Percentiles rank a stretch among this genome's conserved stretches.
These are phyloP conservation scores for Hippasteria phrygiana DNA, from an alignment of 53 echinoderm and acorn worm species.

Conservation along the genomic window DNA sequence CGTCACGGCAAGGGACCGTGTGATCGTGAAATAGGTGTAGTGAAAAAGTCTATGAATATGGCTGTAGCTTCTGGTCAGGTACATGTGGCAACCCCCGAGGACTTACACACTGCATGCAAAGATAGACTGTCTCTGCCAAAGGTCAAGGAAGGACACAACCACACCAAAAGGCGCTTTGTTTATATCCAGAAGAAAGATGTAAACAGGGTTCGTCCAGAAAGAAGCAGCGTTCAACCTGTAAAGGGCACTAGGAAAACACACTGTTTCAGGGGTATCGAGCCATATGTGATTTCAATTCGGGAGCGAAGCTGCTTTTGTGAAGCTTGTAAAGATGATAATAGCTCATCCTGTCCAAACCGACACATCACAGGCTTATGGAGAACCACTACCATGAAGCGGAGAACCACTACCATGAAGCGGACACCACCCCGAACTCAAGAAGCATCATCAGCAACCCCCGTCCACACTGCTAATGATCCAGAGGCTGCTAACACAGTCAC, in stretches of 20 bases:
- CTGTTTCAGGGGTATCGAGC: slow-evolving; percentile 8
- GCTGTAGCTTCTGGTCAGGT: slow-evolving; percentile 48
- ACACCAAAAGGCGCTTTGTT: slow-evolving; percentile 51
- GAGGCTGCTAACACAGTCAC: no score
- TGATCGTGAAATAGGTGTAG: slow-evolving; percentile 68
- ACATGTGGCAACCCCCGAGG: not conserved
- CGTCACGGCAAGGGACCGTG: slow-evolving; percentile 75
- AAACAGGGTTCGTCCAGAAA: slow-evolving; percentile 18
- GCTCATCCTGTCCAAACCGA: slow-evolving; percentile 30
- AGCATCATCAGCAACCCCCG: no score
- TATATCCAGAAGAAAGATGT: slow-evolving; percentile 22
- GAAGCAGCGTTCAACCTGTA: slow-evolving; percentile 17
- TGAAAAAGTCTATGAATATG: slow-evolving; percentile 49
- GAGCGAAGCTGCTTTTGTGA: slow-evolving; percentile 34
- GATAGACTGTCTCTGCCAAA: slow-evolving; percentile 13
- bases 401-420: slow-evolving; percentile 17
- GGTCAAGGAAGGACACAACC: slow-evolving; percentile 6
- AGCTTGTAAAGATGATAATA: not conserved
- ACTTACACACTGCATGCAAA: slow-evolving; percentile 24
- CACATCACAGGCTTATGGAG: slow-evolving; percentile 12
- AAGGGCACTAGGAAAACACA: slow-evolving; percentile 35
- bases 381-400: no score
- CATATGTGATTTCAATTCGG: not conserved
- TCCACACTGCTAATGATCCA: no score
- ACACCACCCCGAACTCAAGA: not conserved